Evolutionary conservation across 2,113 vertebrate species (phyloP), one percentile per base, ranked within the genome.

Genomic region (Actenoides hombroni): DNA sequence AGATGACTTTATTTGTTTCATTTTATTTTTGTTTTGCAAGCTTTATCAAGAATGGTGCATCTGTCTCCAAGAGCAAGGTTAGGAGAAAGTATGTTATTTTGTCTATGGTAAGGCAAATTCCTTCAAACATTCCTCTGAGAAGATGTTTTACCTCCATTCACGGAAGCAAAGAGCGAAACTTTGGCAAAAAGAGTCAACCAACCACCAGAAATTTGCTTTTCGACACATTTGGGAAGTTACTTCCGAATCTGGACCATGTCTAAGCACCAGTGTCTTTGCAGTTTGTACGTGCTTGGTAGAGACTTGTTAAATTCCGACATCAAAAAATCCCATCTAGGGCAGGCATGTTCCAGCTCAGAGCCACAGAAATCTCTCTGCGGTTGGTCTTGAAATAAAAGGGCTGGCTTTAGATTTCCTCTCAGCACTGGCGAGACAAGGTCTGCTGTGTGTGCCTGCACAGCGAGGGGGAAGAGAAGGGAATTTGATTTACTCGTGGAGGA

Each of bases 51-150:
- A 80, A 77, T 65, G 28, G 61, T 82, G 42, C 40, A 91, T 93
- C 61, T 89, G 57, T 85, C 81, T 92, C 74, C 81, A 91, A 96
- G 86, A 95, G n/a, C 96, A 92, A 96, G 95, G 91, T 89, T 96
- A 92, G 86, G 74, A 75, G 71, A 91, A 94, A 96, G 42, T 85
- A 95, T 94, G 77, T 92, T 95, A 65, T 97, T 97, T 94, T 95
- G 94, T 95, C 96, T 95, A 37, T 40, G 35, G 70, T 26, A 77
- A 69, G 65, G 39, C 46, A 85, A 80, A 89, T 76, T 87, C 77
- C 44, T 74, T 88, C 70, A 88, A 67, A 31, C 17, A 25, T 82
- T 93, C 86, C 31, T 59, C 64, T 23, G 26, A 79, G 82, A 79
- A 90, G 28, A 86, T 28, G 26, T 73, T 92, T 88, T 78, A 69